Base-by-base conservation (phyloP, 2,888 invertebrate genomes). In the Mylabris sibirica region DNA sequence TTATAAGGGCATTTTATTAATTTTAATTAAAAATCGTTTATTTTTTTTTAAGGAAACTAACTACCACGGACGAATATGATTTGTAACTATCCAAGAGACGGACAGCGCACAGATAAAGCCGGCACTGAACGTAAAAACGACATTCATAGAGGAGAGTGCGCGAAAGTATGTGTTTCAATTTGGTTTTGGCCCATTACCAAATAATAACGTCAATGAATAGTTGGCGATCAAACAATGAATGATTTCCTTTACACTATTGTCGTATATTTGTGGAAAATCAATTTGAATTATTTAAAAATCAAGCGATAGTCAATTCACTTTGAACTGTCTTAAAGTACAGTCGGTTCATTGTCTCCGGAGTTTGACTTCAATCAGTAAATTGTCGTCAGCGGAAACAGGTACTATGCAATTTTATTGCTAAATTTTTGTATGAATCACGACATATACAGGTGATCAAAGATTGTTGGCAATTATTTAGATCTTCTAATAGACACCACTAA, bases 71-170 rank as follows among this genome's bases (percentile, higher is more conserved):
- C 14, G 1, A 57, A 14, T 14, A 1, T 8, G 57, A 57, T 57
- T 57, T 57, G 14, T 2, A 57, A 57, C 57, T 57, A 57, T 57
- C n/a, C 12, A 12, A 14, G 12, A 26, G 1, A 26, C 24, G 24
- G 24, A 24, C 26, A 24, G 6, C 57, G n/a, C 57, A 14, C 24
- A 24, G n/a, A 57, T 24, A 57, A 57, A 57, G 53, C 53, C 53
- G 53, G 53, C 22, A 53, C 3, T 22, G 12, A 49, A 20, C 9
- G 1, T 20, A 49, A 20, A 24, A 14, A 2, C 26, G 26, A 57
- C 57, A 24, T 57, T 57, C 26, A 26, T 57, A n/a, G 14, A 57
- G 14, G 57, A 57, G 57, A 57, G 24, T 57, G 57, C 57, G 57
- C 57, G 24, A 57, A 57, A 57, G 57, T 57, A 1, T 11, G 22